Evolutionary conservation across 2,888 invertebrate species (phyloP).

Genomic region (Scaptomyza polygonia): DNA sequence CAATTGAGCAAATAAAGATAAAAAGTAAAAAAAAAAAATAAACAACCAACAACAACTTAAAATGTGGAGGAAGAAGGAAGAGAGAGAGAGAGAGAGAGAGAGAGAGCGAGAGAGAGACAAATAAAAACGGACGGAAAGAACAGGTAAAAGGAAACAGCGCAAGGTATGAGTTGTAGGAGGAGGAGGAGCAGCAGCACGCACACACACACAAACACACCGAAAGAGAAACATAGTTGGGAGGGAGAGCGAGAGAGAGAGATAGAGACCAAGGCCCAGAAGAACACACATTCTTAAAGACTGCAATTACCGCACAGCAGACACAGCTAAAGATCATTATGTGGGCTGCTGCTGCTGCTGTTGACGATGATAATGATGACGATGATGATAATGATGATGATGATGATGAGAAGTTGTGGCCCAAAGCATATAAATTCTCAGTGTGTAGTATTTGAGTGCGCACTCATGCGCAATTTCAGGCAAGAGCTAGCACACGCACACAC

Average conservation of each 20-base stretch:
- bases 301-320: conserved; percentile 68
- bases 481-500: conserved; percentile 28
- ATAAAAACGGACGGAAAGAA: conserved; percentile 26
- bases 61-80: conserved; percentile 1
- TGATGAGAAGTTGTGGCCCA: conserved; percentile 49
- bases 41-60: background rate
- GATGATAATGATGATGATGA: conserved; percentile 29
- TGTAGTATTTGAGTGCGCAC: conserved; percentile 36
- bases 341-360: conserved; percentile 6
- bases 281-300: conserved; percentile 75
- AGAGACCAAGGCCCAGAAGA: conserved; percentile 6
- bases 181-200: conserved; percentile 16
- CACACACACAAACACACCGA: conserved; percentile 6
- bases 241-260: conserved; percentile 7
- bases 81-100: conserved; percentile 1
- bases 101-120: conserved; percentile 26
- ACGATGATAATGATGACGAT: conserved; percentile 11
- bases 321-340: conserved; percentile 27
- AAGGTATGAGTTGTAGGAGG: conserved; percentile 25
- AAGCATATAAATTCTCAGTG: conserved; percentile 31
- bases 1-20: conserved; percentile 76
- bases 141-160: conserved; percentile 34
- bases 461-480: conserved; percentile 65
- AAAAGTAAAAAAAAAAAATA: conserved; percentile 54
- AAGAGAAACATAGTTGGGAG: conserved; percentile 15